Conservation (phyloP, 2,113 vertebrate genomes). For the Pholis gunnellus region DNA sequence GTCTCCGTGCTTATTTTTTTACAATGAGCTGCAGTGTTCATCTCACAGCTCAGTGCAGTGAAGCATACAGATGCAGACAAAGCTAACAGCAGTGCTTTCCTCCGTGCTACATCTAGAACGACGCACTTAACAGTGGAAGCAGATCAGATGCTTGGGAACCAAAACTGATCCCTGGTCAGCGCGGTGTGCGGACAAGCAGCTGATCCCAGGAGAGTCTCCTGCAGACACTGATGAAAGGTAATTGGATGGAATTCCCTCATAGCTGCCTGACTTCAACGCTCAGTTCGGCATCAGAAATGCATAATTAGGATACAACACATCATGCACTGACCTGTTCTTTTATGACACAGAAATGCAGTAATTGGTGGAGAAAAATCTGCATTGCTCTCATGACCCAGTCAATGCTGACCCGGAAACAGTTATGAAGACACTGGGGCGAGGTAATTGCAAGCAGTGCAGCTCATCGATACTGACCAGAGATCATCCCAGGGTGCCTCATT, state of each 20-base stretch:
- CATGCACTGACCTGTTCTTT: slow-evolving; percentile 49
- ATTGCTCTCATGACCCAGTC: slow-evolving; percentile 57
- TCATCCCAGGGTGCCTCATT: slow-evolving; percentile 71
- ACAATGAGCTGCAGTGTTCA: neutral
- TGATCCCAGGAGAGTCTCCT: slow-evolving; percentile 63
- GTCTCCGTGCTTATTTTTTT: neutral
- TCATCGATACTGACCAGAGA: slow-evolving; percentile 71
- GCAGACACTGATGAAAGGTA: slow-evolving; percentile 80
- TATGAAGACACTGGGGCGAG: slow-evolving; percentile 35
- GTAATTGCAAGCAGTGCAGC: slow-evolving; percentile 58
- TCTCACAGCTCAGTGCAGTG: neutral
- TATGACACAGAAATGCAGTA: slow-evolving; percentile 69
- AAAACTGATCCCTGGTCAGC: slow-evolving; percentile 64
- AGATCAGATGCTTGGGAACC: slow-evolving; percentile 47
- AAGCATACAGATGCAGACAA: slow-evolving; percentile 13
- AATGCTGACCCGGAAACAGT: slow-evolving; percentile 67
- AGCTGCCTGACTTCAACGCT: slow-evolving; percentile 52
- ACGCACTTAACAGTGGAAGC: slow-evolving; percentile 27
- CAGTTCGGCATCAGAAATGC: slow-evolving; percentile 59
- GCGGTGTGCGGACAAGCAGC: slow-evolving; percentile 45
- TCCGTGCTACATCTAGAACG: slow-evolving; percentile 29
- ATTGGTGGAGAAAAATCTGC: slow-evolving; percentile 66
- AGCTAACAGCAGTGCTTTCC: slow-evolving; percentile 13
- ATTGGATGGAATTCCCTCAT: slow-evolving; percentile 72
- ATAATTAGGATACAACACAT: slow-evolving; percentile 72